Conservation (phyloP, 2,888 invertebrate genomes). For the Pammene aurita region DNA sequence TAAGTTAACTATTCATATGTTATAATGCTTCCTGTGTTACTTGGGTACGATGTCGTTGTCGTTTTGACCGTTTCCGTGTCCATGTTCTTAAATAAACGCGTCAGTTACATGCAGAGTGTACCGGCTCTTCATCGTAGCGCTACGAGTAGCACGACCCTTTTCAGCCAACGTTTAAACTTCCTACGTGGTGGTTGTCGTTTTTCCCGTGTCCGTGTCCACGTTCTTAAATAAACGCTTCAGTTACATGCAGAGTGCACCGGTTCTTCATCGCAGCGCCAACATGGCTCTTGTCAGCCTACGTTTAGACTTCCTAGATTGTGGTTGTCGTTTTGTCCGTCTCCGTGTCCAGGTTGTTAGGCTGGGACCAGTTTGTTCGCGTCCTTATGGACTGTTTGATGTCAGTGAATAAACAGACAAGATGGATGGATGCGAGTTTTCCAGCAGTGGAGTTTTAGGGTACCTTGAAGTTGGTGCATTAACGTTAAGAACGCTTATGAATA, state of each 20-base stretch:
- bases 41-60: no score
- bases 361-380: constrained; percentile 20
- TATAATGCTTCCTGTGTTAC: no score
- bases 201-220: background rate
- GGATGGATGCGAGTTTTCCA: background rate
- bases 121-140: no score
- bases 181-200: no score
- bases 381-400: constrained; percentile 13
- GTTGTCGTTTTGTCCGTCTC: constrained; percentile 35
- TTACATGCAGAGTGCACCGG: background rate
- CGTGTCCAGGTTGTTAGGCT: constrained; percentile 24
- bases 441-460: background rate
- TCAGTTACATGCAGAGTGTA: no score
- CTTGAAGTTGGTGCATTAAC: background rate
- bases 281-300: constrained; percentile 36
- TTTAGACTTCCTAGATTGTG: constrained; percentile 39
- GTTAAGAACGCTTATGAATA: no score
- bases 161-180: no score
- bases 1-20: no score
- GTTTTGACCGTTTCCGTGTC: no score
- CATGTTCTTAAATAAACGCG: no score
- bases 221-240: constrained; percentile 3
- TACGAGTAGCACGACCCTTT: no score
- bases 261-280: background rate
- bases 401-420: constrained; percentile 3